These are phyloP conservation scores for Prosopocoilus inquinatus DNA, from an alignment of 2,888 invertebrate species.

Conservation along the genomic window DNA sequence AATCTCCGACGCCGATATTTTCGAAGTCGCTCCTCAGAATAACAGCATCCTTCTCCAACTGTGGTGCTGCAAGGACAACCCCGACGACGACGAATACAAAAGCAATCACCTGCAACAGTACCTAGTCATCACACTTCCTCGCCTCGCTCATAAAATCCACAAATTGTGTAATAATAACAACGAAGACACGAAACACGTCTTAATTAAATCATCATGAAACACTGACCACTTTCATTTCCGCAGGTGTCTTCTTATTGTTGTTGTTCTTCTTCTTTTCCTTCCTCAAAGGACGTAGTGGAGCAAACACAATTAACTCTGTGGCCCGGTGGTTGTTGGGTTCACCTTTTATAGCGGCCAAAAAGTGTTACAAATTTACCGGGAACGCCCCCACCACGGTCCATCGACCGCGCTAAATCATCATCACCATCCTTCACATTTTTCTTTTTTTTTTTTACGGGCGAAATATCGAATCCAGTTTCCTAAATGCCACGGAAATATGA, in stretches of 20 bases:
- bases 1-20: conserved; percentile 54
- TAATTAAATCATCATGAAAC: background rate
- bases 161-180: background rate
- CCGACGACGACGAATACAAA: conserved; percentile 26
- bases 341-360: conserved; percentile 19
- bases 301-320: too few species aligned
- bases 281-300: background rate
- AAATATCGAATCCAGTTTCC: conserved; percentile 12
- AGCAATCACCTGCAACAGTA: conserved; percentile 26
- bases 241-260: background rate
- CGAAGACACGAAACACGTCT: background rate
- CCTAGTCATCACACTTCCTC: background rate
- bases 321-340: background rate
- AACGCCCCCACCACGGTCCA: conserved; percentile 13
- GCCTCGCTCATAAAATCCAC: conserved; percentile 1
- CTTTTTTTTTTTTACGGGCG: background rate
- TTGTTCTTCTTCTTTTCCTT: too few species aligned
- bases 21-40: conserved; percentile 60
- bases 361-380: conserved; percentile 16
- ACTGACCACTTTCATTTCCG: conserved; percentile 20
- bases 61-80: conserved; percentile 11
- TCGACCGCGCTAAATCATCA: background rate
- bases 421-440: too few species aligned
- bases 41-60: conserved; percentile 55
- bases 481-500: conserved; percentile 10